Conservation (phyloP, 92 coral and sea anemone species). For the Phenganax marumi region DNA sequence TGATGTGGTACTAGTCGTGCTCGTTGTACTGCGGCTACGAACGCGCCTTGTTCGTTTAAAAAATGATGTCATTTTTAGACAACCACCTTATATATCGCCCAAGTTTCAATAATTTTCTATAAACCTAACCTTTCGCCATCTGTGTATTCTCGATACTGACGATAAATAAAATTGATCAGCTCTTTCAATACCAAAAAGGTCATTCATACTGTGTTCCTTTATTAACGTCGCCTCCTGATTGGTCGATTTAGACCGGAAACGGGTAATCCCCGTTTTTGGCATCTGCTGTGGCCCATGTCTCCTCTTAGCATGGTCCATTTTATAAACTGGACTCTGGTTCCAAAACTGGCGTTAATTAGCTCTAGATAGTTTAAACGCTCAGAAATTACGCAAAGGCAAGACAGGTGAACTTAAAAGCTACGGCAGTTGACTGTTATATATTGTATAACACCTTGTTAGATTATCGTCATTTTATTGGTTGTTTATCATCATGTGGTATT, state of each 20-base stretch:
- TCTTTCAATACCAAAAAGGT: constrained; percentile 9
- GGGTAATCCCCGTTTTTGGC: not conserved
- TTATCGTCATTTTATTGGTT: too few relatives aligned
- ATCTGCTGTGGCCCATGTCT: not conserved
- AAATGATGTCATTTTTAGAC: constrained; percentile 7
- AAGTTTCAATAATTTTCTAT: not conserved
- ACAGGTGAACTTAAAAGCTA: too few relatives aligned
- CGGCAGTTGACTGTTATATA: too few relatives aligned
- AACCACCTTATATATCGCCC: not conserved
- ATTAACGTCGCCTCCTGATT: not conserved
- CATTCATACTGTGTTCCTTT: constrained; percentile 11
- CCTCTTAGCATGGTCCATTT: not conserved
- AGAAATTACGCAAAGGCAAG: too few relatives aligned
- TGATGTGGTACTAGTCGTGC: not conserved
- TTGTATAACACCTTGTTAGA: too few relatives aligned
- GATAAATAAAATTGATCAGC: not conserved
- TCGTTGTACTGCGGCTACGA: constrained; percentile 14
- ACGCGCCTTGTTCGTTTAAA: constrained; percentile 24
- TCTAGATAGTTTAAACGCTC: too few relatives aligned
- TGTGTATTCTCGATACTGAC: not conserved
- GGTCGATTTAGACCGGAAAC: constrained; percentile 1
- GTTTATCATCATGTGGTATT: too few relatives aligned
- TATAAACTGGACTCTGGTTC: not conserved
- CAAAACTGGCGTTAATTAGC: too few relatives aligned
- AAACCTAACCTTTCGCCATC: not conserved